phyloP scores from a whole-genome alignment of 1,140 invertebrate species.

The Zaprionus inermis region DNA sequence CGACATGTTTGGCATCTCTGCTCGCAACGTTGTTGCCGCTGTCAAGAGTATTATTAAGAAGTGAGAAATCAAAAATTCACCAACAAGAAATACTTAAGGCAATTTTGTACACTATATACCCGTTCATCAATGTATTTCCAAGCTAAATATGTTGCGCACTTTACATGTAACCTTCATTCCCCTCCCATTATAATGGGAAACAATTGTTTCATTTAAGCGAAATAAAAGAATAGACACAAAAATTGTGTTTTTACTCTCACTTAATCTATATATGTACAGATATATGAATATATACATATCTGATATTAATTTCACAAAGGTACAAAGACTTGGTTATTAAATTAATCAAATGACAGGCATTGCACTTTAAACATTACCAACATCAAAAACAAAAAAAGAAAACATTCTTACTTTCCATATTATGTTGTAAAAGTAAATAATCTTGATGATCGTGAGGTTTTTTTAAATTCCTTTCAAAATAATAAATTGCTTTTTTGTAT shows the following conservation, averaged over 20 bases:
- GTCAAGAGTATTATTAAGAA: constrained; percentile 87
- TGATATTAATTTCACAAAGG: neutral
- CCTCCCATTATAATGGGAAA: neutral
- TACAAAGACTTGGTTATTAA: neutral
- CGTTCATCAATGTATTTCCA: neutral
- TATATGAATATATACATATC: too few species aligned
- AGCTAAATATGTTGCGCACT: neutral
- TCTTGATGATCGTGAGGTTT: too few species aligned
- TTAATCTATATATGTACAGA: neutral
- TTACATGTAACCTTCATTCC: neutral
- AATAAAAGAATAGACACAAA: neutral
- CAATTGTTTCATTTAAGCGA: neutral
- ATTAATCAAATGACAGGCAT: too few species aligned
- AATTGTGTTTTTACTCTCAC: neutral
- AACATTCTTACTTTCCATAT: neutral
- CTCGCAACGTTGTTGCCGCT: constrained; percentile 90
- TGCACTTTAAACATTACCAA: neutral
- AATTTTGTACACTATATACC: neutral
- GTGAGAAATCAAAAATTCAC: constrained; percentile 69
- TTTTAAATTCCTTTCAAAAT: too few species aligned
- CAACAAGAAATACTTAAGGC: neutral
- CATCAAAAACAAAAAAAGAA: neutral
- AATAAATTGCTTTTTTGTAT: neutral
- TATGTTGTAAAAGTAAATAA: neutral
- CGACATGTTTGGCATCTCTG: constrained; percentile 95